Conservation (phyloP, 2,797 vertebrate genomes). For the Myotis planiceps region DNA sequence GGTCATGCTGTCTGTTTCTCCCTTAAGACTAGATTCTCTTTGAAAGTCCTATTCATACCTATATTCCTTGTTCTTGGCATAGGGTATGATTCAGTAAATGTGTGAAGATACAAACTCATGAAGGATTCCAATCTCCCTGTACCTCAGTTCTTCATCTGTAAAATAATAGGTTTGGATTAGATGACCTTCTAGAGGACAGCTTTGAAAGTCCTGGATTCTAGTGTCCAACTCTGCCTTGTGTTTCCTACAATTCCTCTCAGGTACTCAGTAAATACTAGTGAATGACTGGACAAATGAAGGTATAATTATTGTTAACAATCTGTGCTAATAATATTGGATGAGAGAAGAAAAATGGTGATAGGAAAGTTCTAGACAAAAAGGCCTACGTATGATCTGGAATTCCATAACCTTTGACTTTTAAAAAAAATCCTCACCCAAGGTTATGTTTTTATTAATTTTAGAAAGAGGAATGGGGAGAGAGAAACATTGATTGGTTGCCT, state of each 20-base stretch:
- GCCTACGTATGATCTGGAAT: neutral
- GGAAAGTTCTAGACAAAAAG: slow-evolving; percentile 13
- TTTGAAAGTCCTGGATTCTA: slow-evolving; percentile 21
- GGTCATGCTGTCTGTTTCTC: neutral
- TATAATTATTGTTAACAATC: slow-evolving; percentile 29
- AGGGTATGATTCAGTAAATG: slow-evolving; percentile 39
- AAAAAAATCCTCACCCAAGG: neutral
- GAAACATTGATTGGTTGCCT: neutral
- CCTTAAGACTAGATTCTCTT: neutral
- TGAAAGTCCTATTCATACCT: slow-evolving; percentile 18
- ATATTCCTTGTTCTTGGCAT: neutral
- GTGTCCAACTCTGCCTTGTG: slow-evolving; percentile 31
- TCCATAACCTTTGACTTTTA: neutral
- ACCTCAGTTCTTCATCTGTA: slow-evolving; percentile 34
- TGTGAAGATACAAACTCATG: slow-evolving; percentile 27
- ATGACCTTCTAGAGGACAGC: slow-evolving; percentile 28
- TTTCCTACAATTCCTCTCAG: neutral
- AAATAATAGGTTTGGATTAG: slow-evolving; percentile 43
- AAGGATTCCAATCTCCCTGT: neutral
- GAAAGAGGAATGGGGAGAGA: neutral
- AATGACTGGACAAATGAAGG: neutral
- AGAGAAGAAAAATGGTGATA: neutral
- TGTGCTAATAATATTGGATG: neutral
- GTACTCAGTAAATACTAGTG: neutral
- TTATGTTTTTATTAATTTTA: neutral